These are phyloP conservation scores for Apolygus lucorum DNA, from an alignment of 1,140 invertebrate genomes.

Conservation along the genomic window DNA sequence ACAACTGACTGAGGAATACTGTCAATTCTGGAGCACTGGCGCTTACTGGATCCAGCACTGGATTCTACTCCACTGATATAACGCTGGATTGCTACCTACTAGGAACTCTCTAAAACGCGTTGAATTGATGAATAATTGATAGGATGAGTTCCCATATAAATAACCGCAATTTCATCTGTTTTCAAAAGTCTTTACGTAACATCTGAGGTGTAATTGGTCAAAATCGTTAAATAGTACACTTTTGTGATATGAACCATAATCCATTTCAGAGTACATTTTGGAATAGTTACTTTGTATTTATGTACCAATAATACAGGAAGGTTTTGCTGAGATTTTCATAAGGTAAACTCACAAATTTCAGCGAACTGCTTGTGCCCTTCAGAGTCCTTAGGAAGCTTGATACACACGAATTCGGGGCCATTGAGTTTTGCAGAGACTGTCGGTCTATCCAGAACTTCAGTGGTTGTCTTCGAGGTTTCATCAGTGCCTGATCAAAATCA, in stretches of 20 bases:
- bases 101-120: no score
- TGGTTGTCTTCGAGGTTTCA: slow-evolving; percentile 52
- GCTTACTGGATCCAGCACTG: no score
- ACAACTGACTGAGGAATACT: no score
- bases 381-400: slow-evolving; percentile 59
- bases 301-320: no score
- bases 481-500: slow-evolving; percentile 66
- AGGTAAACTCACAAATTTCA: slow-evolving; percentile 59
- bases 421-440: slow-evolving; percentile 46
- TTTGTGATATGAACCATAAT: not conserved
- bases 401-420: slow-evolving; percentile 56
- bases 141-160: no score
- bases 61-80: no score
- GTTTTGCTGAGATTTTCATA: not conserved
- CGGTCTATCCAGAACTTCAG: slow-evolving; percentile 46
- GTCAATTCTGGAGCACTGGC: no score
- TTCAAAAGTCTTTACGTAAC: not conserved
- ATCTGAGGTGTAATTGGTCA: not conserved
- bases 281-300: not conserved
- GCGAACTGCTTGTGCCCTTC: slow-evolving; percentile 68
- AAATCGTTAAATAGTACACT: not conserved
- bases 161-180: not conserved
- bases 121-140: no score
- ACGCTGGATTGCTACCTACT: no score
- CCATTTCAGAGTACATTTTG: not conserved